These are phyloP conservation scores for Drosophila kurseongensis DNA, from an alignment of 1,140 invertebrate species.

Conservation along the genomic window DNA sequence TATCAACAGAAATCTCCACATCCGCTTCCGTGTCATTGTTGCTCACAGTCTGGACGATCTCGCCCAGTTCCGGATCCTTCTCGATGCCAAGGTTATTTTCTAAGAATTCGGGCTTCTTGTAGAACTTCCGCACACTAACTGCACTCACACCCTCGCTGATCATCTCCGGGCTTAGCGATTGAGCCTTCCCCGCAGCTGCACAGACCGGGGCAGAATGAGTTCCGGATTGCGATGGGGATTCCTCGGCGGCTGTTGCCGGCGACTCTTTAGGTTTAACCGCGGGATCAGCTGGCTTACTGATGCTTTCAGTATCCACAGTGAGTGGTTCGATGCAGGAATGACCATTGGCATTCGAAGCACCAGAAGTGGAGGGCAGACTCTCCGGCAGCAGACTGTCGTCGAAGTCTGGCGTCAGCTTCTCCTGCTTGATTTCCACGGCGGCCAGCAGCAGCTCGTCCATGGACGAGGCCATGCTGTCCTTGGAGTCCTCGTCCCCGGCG, in stretches of 20 bases:
- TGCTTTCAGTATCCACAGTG: constrained; percentile 56
- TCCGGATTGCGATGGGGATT: not conserved
- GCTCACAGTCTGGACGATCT: constrained; percentile 78
- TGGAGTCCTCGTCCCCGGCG: constrained; percentile 73
- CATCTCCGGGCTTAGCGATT: constrained; percentile 76
- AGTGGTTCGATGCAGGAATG: constrained; percentile 56
- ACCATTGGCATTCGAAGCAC: constrained; percentile 43
- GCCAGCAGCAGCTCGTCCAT: constrained; percentile 73
- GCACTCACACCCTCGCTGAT: constrained; percentile 79
- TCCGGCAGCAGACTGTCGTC: constrained; percentile 45
- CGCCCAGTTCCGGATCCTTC: constrained; percentile 82
- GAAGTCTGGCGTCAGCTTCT: constrained; percentile 62
- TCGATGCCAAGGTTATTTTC: constrained; percentile 84
- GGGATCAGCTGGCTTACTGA: constrained; percentile 9
- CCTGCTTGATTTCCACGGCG: constrained; percentile 64
- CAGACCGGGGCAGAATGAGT: not conserved
- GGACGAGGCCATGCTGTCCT: constrained; percentile 77
- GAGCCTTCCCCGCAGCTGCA: constrained; percentile 45
- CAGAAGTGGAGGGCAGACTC: constrained; percentile 33
- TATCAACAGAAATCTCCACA: not conserved
- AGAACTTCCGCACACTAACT: constrained; percentile 82
- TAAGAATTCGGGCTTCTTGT: constrained; percentile 83
- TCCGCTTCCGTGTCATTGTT: constrained; percentile 13
- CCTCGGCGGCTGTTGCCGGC: not conserved
- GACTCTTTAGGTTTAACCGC: constrained; percentile 19